These are phyloP conservation scores for Schizopygopsis malacanthus DNA, from an alignment of 2,797 vertebrate genomes.

Conservation along the genomic window DNA sequence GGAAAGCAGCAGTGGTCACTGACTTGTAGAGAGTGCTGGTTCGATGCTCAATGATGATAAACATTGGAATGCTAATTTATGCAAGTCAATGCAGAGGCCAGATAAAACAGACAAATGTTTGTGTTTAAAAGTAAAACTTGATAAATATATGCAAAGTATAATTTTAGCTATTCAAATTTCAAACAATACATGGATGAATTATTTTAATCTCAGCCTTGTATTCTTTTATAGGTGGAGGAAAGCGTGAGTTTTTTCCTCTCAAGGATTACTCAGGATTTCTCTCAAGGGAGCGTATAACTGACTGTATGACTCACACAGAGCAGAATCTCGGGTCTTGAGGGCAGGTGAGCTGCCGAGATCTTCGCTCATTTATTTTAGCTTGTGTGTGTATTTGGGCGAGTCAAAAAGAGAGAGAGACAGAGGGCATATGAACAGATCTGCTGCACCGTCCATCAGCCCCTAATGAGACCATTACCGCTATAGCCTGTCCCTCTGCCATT, in stretches of 20 bases:
- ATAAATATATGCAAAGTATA: not conserved
- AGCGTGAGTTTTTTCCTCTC: not conserved
- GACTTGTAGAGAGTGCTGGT: not conserved
- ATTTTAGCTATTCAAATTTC: conserved; percentile 13
- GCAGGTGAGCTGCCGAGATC: conserved; percentile 7
- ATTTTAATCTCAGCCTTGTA: not conserved
- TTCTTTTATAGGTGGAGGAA: not conserved
- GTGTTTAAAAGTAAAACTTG: not conserved
- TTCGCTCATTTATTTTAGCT: conserved; percentile 41
- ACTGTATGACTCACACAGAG: conserved; percentile 16
- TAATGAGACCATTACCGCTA: conserved; percentile 55
- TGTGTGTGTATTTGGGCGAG: conserved; percentile 11
- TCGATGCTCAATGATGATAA: not conserved
- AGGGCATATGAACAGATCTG: conserved; percentile 21
- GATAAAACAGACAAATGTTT: not conserved
- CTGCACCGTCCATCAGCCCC: conserved; percentile 23
- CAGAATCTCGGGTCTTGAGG: not conserved
- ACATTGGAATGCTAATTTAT: conserved; percentile 4
- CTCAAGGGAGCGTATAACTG: conserved; percentile 7
- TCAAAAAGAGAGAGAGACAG: not conserved
- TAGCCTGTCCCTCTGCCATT: conserved; percentile 7
- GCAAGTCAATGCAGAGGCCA: not conserved
- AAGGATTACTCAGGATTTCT: conserved; percentile 28
- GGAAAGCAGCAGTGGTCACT: not conserved
- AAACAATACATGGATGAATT: not conserved